phyloP scores from a whole-genome alignment of 2,797 vertebrate genomes.

The Emydoidea blandingii region DNA sequence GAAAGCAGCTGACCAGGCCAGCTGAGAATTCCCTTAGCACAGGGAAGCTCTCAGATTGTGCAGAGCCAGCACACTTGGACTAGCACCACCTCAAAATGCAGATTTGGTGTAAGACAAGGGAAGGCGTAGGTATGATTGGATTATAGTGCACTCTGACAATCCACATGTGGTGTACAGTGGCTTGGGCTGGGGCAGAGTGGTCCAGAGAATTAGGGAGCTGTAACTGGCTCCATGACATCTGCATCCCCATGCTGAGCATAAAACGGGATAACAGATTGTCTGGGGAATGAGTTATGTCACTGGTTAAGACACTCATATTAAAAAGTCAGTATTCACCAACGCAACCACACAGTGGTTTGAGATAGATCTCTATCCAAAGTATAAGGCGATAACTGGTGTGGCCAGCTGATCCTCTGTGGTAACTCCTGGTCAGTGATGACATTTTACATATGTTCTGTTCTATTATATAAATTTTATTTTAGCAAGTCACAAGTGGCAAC shows the following conservation, averaged over 20 bases:
- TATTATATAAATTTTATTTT: too few relatives aligned
- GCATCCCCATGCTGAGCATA: fast-evolving
- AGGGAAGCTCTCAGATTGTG: not conserved
- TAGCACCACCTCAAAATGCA: not conserved
- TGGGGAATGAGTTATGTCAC: not conserved
- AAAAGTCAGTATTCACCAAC: not conserved
- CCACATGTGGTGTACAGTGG: not conserved
- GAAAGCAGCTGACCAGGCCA: fast-evolving
- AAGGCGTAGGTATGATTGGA: not conserved
- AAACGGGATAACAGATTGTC: not conserved
- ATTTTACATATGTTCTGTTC: too few relatives aligned
- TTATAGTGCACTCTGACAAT: not conserved
- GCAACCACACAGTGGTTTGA: too few relatives aligned
- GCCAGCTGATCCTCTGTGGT: too few relatives aligned
- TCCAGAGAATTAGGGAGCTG: too few relatives aligned
- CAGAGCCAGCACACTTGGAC: not conserved
- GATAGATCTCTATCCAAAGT: not conserved
- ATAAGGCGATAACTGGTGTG: not conserved
- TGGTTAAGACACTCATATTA: not conserved
- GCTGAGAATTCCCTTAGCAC: not conserved
- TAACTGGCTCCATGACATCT: not conserved
- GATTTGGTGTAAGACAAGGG: not conserved
- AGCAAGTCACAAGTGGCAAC: too few relatives aligned
- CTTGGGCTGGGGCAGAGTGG: too few relatives aligned
- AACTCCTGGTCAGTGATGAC: too few relatives aligned